Conservation (phyloP, 2,888 invertebrate genomes). For the Athrips mouffetella region DNA sequence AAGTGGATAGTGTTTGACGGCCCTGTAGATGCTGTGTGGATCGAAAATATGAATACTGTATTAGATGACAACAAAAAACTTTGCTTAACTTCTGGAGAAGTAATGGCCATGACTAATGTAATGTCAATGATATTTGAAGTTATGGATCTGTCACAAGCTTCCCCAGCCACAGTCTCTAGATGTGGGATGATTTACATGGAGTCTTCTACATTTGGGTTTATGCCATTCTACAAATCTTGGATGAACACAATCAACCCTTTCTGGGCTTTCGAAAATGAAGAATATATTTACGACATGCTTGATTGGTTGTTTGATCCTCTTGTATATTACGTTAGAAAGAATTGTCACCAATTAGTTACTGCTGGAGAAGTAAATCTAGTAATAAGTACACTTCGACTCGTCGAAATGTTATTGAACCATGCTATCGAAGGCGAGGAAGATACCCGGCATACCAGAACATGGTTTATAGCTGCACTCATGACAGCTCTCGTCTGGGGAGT, state of each 20-base stretch:
- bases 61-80: conserved; percentile 93
- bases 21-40: conserved; percentile 93
- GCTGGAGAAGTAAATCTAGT: conserved; percentile 86
- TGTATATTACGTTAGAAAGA: conserved; percentile 83
- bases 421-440: conserved; percentile 85
- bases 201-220: conserved; percentile 89
- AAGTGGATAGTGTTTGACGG: conserved; percentile 97
- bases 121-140: conserved; percentile 95
- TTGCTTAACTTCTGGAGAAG: conserved; percentile 92
- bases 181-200: conserved; percentile 96
- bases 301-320: conserved; percentile 89
- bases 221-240: conserved; percentile 90
- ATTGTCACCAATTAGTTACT: conserved; percentile 81
- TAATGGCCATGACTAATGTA: conserved; percentile 86
- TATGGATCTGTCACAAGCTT: conserved; percentile 90
- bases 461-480: conserved; percentile 88
- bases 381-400: conserved; percentile 83
- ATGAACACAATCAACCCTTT: conserved; percentile 79
- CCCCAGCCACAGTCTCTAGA: conserved; percentile 92
- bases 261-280: conserved; percentile 81
- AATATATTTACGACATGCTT: conserved; percentile 80
- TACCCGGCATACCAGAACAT: conserved; percentile 81
- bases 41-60: conserved; percentile 94
- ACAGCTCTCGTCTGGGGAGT: conserved; percentile 90
- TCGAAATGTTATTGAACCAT: conserved; percentile 87